Percentiles rank a stretch among this genome's conserved stretches.
Evolutionary conservation across 2,797 vertebrate species (phyloP).

Genomic region (Ceryle rudis): DNA sequence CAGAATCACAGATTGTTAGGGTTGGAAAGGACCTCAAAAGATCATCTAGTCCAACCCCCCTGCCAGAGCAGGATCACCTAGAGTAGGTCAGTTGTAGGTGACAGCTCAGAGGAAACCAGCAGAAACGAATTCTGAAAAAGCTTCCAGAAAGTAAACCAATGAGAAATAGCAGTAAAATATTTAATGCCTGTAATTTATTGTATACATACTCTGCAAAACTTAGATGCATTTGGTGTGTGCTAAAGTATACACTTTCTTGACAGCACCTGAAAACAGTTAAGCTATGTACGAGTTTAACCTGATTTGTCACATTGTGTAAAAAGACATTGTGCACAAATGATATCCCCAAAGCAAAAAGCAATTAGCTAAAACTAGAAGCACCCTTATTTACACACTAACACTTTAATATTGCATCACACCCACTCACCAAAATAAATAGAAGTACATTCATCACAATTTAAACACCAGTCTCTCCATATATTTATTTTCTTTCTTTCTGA

Average conservation of each 20-base stretch:
- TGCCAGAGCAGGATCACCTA: too few species aligned
- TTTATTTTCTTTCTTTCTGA: constrained; percentile 79
- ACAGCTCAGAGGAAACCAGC: not conserved
- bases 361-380: constrained; percentile 57
- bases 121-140: not conserved
- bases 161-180: constrained; percentile 75
- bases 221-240: constrained; percentile 69
- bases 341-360: constrained; percentile 53
- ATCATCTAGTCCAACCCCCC: too few species aligned
- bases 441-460: constrained; percentile 80
- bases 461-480: constrained; percentile 79
- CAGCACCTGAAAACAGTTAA: constrained; percentile 78
- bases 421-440: constrained; percentile 82
- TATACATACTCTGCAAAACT: constrained; percentile 79
- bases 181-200: constrained; percentile 81
- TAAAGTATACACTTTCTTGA: constrained; percentile 75
- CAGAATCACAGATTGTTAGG: too few species aligned
- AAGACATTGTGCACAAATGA: constrained; percentile 70
- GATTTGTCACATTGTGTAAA: constrained; percentile 78
- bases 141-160: constrained; percentile 67
- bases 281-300: constrained; percentile 62
- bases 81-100: not conserved
- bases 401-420: constrained; percentile 76
- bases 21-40: too few species aligned
- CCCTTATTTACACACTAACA: constrained; percentile 73